Evolutionary conservation across 2,113 vertebrate genomes (phyloP), one percentile per base, ranked within the genome.

Genomic region (Peucedramus taeniatus): DNA sequence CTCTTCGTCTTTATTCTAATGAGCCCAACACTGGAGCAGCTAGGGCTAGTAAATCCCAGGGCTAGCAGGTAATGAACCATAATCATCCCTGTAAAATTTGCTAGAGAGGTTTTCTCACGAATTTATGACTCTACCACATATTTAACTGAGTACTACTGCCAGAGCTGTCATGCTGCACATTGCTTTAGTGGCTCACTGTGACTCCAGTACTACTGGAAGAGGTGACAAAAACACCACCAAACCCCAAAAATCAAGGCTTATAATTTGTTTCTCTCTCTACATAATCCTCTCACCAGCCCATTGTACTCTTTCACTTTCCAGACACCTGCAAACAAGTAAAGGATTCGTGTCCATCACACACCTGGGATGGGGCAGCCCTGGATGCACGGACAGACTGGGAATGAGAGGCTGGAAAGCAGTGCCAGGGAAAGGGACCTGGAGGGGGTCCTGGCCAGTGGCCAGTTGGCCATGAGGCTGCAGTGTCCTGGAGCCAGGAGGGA

Each of bases 1-100:
- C 72, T 93, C 69, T 83, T 90, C 44, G 16, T 49, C 79, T 75
- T 68, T 45, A 81, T 77, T 86, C 33, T 90, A 94, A 87, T 37
- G 28, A 90, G 54, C 5, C 50, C 50, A 47, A 35, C 63, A 61
- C 47, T 49, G 22, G 35, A 89, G 70, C 39, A 74, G 54, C 83
- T 35, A 31, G 24, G 86, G 51, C 74, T 82, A 85, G 27, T 79
- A 91, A 91, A 47, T 89, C 75, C 68, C 68, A 92, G 50, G 71
- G 75, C 83, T 81, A 83, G 71, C 51, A 86, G 60, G 56, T 81
- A 87, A 89, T 24, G 6, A 90, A 84, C 2, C 13, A 83, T 19
- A 59, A 77, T 49, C 50, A 72, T 30, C 49, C 64, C 50, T 9
- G 8, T 64, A 91, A 96, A 88, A 92, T 74, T 13, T 77, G 33